Base-by-base conservation (phyloP, 2,888 invertebrate species). In the Dryococelus australis region DNA sequence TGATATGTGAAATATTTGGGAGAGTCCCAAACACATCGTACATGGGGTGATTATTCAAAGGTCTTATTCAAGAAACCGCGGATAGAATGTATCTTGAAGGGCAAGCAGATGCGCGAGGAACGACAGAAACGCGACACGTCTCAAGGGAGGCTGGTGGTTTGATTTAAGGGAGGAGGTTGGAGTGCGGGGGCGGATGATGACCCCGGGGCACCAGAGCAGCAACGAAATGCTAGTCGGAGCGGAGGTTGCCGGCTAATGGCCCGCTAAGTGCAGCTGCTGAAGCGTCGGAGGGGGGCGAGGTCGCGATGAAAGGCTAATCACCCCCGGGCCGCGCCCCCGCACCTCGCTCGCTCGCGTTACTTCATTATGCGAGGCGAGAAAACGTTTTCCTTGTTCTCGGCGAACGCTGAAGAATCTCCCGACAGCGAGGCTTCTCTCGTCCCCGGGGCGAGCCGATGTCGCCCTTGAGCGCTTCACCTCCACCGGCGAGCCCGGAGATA, bases 361-460 rank as follows among this genome's bases (percentile, higher is more conserved):
- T 43, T 79, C 86, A 79, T 79, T 86, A 86, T 86, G 86, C 86
- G 43, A 43, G 43, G 43, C 85, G 86, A 87, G 87, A 88, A 88
- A 88, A 88, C 88, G 88, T 65, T 88, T 88, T 88, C 87, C 86
- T 85, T 88, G 88, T 88, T 84, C 86, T 78, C 35, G 16, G 35
- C 85, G 47, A 27, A 28, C 35, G n/a, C 65, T 65, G 65, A 65
- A 65, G 65, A 65, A 65, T 65, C 65, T 65, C 65, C 65, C 35
- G 35, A 35, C 35, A 35, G 35, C 35, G 35, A 35, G 35, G 35
- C 35, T 35, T 35, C 35, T 4, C 35, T 35, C 35, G 1, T 35
- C 35, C 35, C 51, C 51, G 51, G 51, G 8, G 20, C 12, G 51
- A 51, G 13, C 20, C 51, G 51, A 51, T 12, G 51, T 51, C 51